Evolutionary conservation across 2,113 vertebrate genomes (phyloP), one percentile per base, ranked within the genome.

Genomic region (Cisticola juncidis): DNA sequence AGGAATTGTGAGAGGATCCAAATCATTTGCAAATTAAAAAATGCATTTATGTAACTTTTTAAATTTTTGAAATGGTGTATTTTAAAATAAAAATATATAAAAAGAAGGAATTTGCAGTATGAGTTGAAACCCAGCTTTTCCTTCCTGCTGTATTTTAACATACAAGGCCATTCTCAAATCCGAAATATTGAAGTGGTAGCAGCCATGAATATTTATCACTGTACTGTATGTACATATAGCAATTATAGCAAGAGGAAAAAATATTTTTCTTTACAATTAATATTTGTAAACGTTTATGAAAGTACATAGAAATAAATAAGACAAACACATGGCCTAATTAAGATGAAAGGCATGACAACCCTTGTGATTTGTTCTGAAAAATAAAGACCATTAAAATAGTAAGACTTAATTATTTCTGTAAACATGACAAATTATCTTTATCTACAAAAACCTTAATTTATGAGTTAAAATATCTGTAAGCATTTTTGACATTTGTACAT

Each of bases 341-440:
- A 97, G 96, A 96, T 97, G 94, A 98, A 97, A 95, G 92, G 97
- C 96, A 92, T 97, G 95, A 95, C 97, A 98, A 25, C 78, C 95
- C 95, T 95, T 96, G 65, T 94, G 96, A 95, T 92, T 95, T 97
- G 81, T 94, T 94, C 97, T 97, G 92, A 95, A 94, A 95, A 97
- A 94, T 96, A 95, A 95, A 94, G 96, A 94, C 73, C 16, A 24
- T 94, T 96, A 93, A 92, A 97, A 95, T 74, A 93, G 92, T 91
- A 96, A 91, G 91, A 88, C 95, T 97, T 97, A 97, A 96, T 97
- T 97, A 96, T 96, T 96, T 96, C 88, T 96, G 93, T 96, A 97
- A 97, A 96, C 93, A 94, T 84, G 91, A 90, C 94, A 95, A 95
- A 95, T 96, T 88, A 64, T 65, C 88, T 96, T 71, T 88, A 72